These are phyloP conservation scores for Taenaris catops DNA, from an alignment of 2,888 invertebrate species.

Conservation along the genomic window DNA sequence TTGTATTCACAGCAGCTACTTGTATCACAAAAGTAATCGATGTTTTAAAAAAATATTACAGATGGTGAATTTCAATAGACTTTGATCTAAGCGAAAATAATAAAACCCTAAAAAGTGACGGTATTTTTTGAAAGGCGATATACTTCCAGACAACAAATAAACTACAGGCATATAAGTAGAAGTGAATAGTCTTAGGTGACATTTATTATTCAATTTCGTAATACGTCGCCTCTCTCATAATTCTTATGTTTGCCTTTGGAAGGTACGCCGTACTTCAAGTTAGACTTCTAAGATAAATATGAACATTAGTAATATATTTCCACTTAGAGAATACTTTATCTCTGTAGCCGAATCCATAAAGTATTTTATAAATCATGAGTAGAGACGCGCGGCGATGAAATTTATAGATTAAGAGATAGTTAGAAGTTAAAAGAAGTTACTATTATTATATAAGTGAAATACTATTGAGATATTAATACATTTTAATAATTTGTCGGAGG, in stretches of 20 bases:
- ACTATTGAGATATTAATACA: too few species aligned
- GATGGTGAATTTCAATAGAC: conserved; percentile 36
- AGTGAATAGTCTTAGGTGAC: neutral
- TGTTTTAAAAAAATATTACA: conserved; percentile 36
- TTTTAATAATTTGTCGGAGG: too few species aligned
- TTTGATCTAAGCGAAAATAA: conserved; percentile 33
- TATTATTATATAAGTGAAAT: too few species aligned
- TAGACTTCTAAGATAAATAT: neutral
- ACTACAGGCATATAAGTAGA: conserved; percentile 1
- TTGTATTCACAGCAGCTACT: conserved; percentile 23
- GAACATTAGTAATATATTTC: neutral
- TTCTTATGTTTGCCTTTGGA: conserved; percentile 6
- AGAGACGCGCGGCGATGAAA: too few species aligned
- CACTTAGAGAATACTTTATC: neutral
- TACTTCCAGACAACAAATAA: conserved; percentile 12
- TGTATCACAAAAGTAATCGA: conserved; percentile 40
- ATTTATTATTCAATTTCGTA: conserved; percentile 17
- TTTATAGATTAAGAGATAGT: too few species aligned
- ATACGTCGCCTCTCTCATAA: conserved; percentile 7
- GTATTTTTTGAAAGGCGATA: conserved; percentile 28
- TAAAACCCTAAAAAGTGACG: conserved; percentile 28
- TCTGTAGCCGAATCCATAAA: neutral
- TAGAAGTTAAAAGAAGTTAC: too few species aligned
- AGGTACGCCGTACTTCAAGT: neutral
- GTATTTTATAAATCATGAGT: conserved; percentile 2